Conservation (phyloP, 2,113 vertebrate genomes). For the Paraplagusia blochii region DNA sequence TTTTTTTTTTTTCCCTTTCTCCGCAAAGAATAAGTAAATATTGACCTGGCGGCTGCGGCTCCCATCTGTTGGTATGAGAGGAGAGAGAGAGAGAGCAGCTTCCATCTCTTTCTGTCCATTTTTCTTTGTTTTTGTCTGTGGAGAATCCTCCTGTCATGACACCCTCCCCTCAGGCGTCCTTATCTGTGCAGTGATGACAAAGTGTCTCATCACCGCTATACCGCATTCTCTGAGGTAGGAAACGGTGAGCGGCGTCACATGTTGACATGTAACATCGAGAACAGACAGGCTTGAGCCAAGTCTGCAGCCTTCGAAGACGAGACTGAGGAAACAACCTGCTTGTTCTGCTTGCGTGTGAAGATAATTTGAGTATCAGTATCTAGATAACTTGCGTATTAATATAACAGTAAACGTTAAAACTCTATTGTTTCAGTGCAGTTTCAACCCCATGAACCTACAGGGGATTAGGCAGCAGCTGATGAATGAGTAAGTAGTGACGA, state of each 20-base stretch:
- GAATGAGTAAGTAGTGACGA: no score
- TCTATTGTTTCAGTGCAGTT: no score
- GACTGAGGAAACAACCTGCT: not conserved
- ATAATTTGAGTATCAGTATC: no score
- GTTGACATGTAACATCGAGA: slow-evolving; percentile 26
- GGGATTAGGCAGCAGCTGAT: no score
- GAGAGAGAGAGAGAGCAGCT: slow-evolving; percentile 31
- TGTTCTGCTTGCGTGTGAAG: no score
- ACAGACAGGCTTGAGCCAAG: not conserved
- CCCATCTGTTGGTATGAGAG: slow-evolving; percentile 52
- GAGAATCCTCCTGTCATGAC: slow-evolving; percentile 50
- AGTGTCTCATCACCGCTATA: slow-evolving; percentile 29
- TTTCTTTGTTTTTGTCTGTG: slow-evolving; percentile 33
- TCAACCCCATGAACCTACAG: no score
- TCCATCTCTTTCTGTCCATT: slow-evolving; percentile 16
- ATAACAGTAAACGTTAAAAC: no score
- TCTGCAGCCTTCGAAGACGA: slow-evolving; percentile 3
- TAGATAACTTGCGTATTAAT: no score
- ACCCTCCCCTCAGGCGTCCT: slow-evolving; percentile 49
- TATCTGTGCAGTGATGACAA: slow-evolving; percentile 46
- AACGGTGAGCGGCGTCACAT: not conserved
- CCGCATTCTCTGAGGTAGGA: slow-evolving; percentile 26
- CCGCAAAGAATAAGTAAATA: slow-evolving; percentile 55
- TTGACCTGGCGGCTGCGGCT: slow-evolving; percentile 53
- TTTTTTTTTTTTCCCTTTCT: no score